Evolutionary conservation across 2,797 vertebrate genomes (phyloP), one percentile per base, ranked within the genome.

Genomic region (Otus scops): DNA sequence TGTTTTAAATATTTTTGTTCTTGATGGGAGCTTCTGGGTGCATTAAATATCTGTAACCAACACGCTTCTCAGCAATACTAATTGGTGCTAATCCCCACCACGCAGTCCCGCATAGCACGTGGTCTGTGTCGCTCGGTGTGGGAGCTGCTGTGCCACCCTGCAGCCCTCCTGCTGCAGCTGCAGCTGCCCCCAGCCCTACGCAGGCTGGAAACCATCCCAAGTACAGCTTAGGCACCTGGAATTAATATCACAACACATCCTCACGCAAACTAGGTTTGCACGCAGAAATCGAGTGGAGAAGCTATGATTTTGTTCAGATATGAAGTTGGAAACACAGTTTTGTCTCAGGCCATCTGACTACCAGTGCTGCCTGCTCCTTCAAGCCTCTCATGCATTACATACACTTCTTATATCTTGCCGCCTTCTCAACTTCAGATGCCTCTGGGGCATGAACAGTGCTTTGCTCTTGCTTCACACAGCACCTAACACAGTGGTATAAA

Each of bases 381-480:
- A 78, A 1, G 67, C 74, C 67, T 83, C 64, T 23, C 60, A 2
- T 7, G 65, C 45, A 45, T 78, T 75, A 51, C 57, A 47, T 1
- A 17, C 38, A 1, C 43, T 85, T 36, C 80, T 67, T 15, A 6
- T 11, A 85, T 85, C 50, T 82, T 68, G 92, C 91, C 41, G 2
- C 3, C 63, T 71, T 69, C 71, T 70, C 63, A 94, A 6, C 89
- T 96, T 75, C 79, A 88, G 83, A 63, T 71, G 94, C 94, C 95
- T 63, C 85, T 30, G 81, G 88, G 92, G 88, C 90, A 92, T 0
- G 54, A 89, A 3, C 51, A 39, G 88, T 0, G 39, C 84, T 90
- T 82, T 68, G 85, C 90, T 91, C 84, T 95, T 95, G 81, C 92
- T 85, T 95, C 93, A 92, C 88, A 75, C 92, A 92, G 92, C 88